Base-by-base conservation (phyloP, 1,140 invertebrate genomes). In the Bombyx mandarina region DNA sequence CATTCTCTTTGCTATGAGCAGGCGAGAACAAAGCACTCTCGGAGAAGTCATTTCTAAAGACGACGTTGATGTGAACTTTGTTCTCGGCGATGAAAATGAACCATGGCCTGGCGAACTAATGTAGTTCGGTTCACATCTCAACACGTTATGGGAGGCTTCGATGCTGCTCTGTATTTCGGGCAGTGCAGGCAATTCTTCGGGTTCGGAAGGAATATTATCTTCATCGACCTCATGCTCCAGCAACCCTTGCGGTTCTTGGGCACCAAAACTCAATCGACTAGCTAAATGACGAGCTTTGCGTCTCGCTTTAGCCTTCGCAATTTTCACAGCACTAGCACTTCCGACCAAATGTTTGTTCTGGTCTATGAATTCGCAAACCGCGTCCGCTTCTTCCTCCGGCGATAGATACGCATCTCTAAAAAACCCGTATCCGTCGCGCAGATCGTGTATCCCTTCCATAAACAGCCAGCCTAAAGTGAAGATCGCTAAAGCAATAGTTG, bases 371-470 rank as follows among this genome's bases (percentile, higher is more conserved):
- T 67, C 69, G 56, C 75, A 80, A 26, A 79, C 71, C n/a, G 72
- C 73, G 46, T 81, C 76, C 5, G 70, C 73, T 61, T 77, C 79
- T 45, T 81, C 69, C 56, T 81, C 62, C 0, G 76, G 73, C 9
- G 75, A 64, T 10, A 81, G 60, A 53, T 83, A 76, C 8, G 67
- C 71, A 58, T 86, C 82, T 47, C 83, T 61, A 60, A 79, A 86
- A 66, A 85, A 86, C 0, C 83, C 83, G 54, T 81, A 79, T 8
- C 83, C 83, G 49, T 74, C 67, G 2, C 73, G 71, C 7, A 85
- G 46, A 56, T 86, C 83, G 47, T 81, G 57, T 12, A 84, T 68
- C 45, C 75, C 76, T 69, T 86, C 81, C 6, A 73, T 58, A 6
- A 75, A 56, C 4, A 86, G 66, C 77, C 79, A 83, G 0, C 48